Evolutionary conservation across 2,113 vertebrate species (phyloP).

Genomic region (Struthidea cinerea): DNA sequence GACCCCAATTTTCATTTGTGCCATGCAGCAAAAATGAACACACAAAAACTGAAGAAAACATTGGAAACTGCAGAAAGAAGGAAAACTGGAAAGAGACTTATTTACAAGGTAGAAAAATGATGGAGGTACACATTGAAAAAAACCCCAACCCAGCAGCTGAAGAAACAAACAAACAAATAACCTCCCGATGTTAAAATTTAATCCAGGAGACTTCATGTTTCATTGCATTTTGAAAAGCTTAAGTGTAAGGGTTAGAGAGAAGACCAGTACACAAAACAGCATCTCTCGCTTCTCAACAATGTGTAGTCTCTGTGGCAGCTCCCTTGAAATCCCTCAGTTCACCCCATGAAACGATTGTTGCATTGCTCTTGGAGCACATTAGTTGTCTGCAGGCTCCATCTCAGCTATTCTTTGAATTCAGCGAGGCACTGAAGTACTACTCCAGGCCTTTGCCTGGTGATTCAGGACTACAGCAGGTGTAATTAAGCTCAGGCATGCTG

Average conservation of each 20-base stretch:
- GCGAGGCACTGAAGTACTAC: slow-evolving; percentile 1
- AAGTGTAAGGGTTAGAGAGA: background rate
- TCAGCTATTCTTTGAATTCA: slow-evolving; percentile 35
- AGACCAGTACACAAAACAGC: slow-evolving; percentile 10
- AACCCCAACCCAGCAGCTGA: background rate
- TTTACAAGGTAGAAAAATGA: background rate
- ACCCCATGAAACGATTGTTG: background rate
- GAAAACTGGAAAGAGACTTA: background rate
- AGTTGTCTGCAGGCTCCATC: slow-evolving; percentile 24
- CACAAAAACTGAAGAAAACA: background rate
- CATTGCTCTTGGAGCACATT: slow-evolving; percentile 37
- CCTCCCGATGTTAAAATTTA: background rate
- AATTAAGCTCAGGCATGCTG: slow-evolving; percentile 51
- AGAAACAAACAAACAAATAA: background rate
- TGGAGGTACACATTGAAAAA: background rate
- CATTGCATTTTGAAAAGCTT: background rate
- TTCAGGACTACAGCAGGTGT: slow-evolving; percentile 11
- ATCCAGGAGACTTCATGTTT: background rate
- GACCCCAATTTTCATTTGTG: background rate
- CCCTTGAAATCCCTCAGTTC: background rate
- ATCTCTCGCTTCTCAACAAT: background rate
- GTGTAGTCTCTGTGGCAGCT: background rate
- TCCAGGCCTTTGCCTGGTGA: background rate
- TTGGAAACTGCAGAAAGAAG: background rate
- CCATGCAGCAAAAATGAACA: background rate